Percentiles rank a stretch among this genome's conserved stretches.
phyloP scores from a whole-genome alignment of 2,797 vertebrate species.

The Tenualosa thibaudeaui region DNA sequence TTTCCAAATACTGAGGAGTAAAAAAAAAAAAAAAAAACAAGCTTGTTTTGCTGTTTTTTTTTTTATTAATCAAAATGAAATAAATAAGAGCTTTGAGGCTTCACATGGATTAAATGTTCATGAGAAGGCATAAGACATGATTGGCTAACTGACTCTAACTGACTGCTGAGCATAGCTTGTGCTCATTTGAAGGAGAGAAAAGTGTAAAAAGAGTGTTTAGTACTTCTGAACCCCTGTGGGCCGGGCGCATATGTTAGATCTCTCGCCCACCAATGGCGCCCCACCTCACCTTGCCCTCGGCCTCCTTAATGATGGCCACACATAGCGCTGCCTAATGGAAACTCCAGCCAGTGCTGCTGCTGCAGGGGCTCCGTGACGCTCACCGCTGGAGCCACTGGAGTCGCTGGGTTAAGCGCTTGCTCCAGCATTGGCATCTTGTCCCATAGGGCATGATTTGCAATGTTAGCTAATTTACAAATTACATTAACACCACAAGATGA shows the following conservation, averaged over 20 bases:
- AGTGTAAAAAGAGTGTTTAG: slow-evolving; percentile 54
- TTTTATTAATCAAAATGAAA: neutral
- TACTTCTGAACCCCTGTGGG: slow-evolving; percentile 55
- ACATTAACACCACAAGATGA: slow-evolving; percentile 45
- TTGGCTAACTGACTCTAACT: neutral
- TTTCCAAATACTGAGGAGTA: neutral
- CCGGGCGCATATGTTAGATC: slow-evolving; percentile 55
- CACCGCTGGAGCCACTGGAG: slow-evolving; percentile 51
- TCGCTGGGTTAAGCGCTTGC: slow-evolving; percentile 60
- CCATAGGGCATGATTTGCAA: slow-evolving; percentile 39
- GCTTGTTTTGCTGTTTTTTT: neutral
- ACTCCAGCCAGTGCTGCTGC: slow-evolving; percentile 38
- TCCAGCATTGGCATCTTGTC: slow-evolving; percentile 42
- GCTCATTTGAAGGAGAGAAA: slow-evolving; percentile 35
- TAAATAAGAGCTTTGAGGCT: neutral
- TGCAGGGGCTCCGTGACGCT: slow-evolving; percentile 39
- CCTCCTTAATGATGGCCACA: slow-evolving; percentile 66
- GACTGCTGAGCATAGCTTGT: slow-evolving; percentile 40
- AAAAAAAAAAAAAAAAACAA: neutral
- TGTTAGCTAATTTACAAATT: slow-evolving; percentile 42
- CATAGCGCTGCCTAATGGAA: slow-evolving; percentile 50
- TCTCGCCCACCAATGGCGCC: slow-evolving; percentile 59
- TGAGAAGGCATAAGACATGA: neutral
- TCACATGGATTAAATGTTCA: neutral
- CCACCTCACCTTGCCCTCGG: slow-evolving; percentile 41